phyloP scores from a whole-genome alignment of 1,140 invertebrate species.

The Anoplophora glabripennis region DNA sequence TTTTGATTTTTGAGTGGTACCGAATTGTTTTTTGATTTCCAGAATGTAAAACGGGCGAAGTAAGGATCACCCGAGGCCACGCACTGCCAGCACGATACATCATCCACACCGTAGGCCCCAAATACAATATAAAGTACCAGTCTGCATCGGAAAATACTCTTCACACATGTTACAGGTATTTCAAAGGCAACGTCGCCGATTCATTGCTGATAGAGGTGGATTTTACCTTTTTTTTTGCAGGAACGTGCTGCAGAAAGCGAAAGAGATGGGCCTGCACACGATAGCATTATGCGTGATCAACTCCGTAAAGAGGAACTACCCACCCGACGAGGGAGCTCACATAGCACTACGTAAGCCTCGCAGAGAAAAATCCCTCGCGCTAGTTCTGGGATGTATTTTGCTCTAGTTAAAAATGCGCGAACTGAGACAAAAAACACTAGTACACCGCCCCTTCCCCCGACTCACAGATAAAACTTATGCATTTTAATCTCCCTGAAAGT shows the following conservation, averaged over 20 bases:
- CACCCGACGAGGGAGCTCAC: slow-evolving; percentile 83
- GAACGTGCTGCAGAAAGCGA: slow-evolving; percentile 72
- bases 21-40: slow-evolving; percentile 32
- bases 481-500: no score
- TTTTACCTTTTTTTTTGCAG: slow-evolving; percentile 53
- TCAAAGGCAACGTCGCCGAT: neutral
- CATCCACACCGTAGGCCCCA: slow-evolving; percentile 87
- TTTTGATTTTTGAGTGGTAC: neutral
- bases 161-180: slow-evolving; percentile 83
- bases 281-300: slow-evolving; percentile 77
- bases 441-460: no score
- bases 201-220: neutral
- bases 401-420: no score
- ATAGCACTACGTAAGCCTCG: slow-evolving; percentile 77
- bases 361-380: no score
- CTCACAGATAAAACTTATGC: no score
- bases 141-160: slow-evolving; percentile 87
- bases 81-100: slow-evolving; percentile 79
- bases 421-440: no score
- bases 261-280: slow-evolving; percentile 71
- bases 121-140: slow-evolving; percentile 86
- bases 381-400: no score
- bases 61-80: slow-evolving; percentile 80
- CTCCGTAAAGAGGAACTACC: slow-evolving; percentile 78
- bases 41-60: slow-evolving; percentile 88